Conservation (phyloP, 2,888 invertebrate genomes). For the Bursaphelenchus okinawaensis region DNA sequence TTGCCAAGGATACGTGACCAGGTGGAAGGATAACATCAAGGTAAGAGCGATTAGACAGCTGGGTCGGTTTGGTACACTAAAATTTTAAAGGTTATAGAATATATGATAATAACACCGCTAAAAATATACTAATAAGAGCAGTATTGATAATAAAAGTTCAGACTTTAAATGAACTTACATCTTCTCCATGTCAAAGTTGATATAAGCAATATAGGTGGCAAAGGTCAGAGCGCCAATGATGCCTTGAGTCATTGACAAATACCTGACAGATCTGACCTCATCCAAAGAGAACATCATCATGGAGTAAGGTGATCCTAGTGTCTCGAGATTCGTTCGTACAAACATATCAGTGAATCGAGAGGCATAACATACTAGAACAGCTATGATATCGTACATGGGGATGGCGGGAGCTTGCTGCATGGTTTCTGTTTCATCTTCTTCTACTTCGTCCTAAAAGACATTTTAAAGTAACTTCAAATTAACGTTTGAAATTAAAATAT, state of each 20-base stretch:
- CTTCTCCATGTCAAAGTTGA: constrained; percentile 47
- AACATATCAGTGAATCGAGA: constrained; percentile 59
- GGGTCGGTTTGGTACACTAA: neutral
- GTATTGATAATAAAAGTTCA: no score
- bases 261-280: constrained; percentile 56
- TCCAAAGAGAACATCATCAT: constrained; percentile 60
- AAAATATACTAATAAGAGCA: constrained; percentile 4
- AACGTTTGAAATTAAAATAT: no score
- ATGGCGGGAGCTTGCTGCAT: constrained; percentile 5
- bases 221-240: constrained; percentile 44
- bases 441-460: constrained; percentile 10
- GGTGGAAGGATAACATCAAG: constrained; percentile 4
- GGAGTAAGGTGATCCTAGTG: constrained; percentile 57
- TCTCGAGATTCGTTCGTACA: constrained; percentile 59
- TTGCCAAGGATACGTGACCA: constrained; percentile 15
- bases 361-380: constrained; percentile 32
- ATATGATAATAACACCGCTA: neutral
- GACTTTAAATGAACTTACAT: constrained; percentile 1
- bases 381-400: constrained; percentile 38
- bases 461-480: no score
- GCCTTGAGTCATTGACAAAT: constrained; percentile 57
- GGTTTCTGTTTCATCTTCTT: neutral
- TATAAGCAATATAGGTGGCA: constrained; percentile 55
- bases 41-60: neutral
- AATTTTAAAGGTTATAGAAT: neutral